Percentiles rank a stretch among this genome's conserved stretches.
Conservation (phyloP, 2,797 vertebrate genomes). For the Neopelma chrysocephalum region DNA sequence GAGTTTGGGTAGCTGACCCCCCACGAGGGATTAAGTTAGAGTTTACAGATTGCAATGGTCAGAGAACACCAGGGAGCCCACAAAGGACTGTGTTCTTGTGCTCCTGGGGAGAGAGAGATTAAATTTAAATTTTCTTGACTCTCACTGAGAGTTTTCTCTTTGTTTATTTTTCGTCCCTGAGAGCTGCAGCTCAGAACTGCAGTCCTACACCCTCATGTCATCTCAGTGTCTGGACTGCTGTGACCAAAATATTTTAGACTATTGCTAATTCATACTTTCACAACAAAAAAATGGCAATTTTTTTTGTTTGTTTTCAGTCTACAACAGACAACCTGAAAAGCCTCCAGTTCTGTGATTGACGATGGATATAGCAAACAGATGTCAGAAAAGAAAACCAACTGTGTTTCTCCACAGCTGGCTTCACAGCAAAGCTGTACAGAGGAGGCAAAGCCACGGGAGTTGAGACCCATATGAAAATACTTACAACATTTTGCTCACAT, state of each 20-base stretch:
- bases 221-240: background rate
- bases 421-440: slow-evolving; percentile 40
- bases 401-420: slow-evolving; percentile 60
- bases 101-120: background rate
- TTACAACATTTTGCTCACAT: slow-evolving; percentile 12
- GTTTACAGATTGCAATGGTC: background rate
- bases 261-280: background rate
- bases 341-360: slow-evolving; percentile 42
- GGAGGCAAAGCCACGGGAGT: slow-evolving; percentile 30
- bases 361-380: slow-evolving; percentile 42
- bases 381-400: slow-evolving; percentile 61
- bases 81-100: background rate
- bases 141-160: background rate
- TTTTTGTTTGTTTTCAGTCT: background rate
- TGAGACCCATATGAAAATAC: slow-evolving; percentile 25
- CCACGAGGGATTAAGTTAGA: background rate
- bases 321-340: slow-evolving; percentile 14
- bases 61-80: background rate
- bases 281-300: background rate
- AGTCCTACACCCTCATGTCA: background rate
- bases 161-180: background rate
- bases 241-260: background rate
- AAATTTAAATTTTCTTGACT: background rate
- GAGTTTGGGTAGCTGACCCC: background rate
- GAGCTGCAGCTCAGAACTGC: background rate